Evolutionary conservation across 2,888 invertebrate species (phyloP), one percentile per base, ranked within the genome.

Genomic region (Eustalomyia histrio): DNA sequence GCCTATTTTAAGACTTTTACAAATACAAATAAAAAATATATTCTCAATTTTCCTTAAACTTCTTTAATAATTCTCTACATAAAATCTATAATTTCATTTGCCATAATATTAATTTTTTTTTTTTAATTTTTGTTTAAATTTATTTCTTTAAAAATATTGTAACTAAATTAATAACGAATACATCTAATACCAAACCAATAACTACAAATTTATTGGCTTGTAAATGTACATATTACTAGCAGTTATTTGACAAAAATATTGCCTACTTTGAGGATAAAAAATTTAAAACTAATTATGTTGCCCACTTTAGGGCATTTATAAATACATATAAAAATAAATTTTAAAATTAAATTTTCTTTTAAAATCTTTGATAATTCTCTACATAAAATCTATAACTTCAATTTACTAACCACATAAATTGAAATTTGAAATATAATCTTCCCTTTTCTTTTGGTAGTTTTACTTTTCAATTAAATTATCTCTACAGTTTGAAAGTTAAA

Each of bases 381-480:
- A 39, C 6, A 39, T 39, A 39, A 39, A 39, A 39, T 39, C 39
- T 14, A 12, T 39, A 39, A 39, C 12, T 12, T 39, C 12, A 12
- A 39, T 39, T 39, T 39, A 61, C 21, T 35, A 61, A 14, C 18
- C 8, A 47, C 17, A 57, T 57, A 18, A 43, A 24, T 24, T 43
- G 12, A 43, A 18, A 33, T n/a, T 55, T 55, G 9, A 10, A n/a
- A n/a, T 39, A 39, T 6, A 10, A 35, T 8, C 10, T 18, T 43
- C n/a, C 33, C 24, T 33, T 50, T 33, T 21, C 21, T 58, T 33
- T 58, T 35, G 7, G 8, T 10, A 1, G 39, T 39, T 16, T 53
- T 5, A 21, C 16, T 52, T 61, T 55, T 64, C 47, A 47, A 64
- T 57, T 57, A 47, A 21, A 73, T 50, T 29, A 4, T 12, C 29